These are phyloP conservation scores for Semnornis frantzii DNA, from an alignment of 2,113 vertebrate genomes.

Conservation along the genomic window DNA sequence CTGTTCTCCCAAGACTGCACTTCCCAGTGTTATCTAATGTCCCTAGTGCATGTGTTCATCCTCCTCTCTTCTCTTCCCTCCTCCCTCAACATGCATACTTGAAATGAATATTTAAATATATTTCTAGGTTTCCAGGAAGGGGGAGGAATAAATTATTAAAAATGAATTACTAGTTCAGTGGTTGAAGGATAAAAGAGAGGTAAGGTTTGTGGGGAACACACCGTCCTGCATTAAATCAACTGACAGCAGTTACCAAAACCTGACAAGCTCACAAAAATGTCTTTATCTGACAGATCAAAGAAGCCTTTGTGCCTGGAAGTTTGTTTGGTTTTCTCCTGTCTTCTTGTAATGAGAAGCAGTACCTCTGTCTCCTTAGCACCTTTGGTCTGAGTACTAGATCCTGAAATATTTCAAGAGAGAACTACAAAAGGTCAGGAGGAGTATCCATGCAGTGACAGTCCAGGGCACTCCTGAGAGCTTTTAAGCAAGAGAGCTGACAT, in stretches of 20 bases:
- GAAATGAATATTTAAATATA: constrained; percentile 5
- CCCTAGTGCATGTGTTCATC: background rate
- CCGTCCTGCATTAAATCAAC: background rate
- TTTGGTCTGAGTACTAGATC: background rate
- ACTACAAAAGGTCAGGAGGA: background rate
- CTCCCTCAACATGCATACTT: background rate
- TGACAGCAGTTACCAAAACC: background rate
- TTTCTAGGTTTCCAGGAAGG: constrained; percentile 9
- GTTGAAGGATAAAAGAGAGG: background rate
- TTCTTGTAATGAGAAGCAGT: background rate
- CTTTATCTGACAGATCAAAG: constrained; percentile 2
- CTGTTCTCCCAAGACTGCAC: background rate
- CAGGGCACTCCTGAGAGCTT: background rate
- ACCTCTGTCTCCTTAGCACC: background rate
- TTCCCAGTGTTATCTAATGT: background rate
- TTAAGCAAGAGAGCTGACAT: background rate
- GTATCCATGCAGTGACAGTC: background rate
- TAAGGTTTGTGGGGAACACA: background rate
- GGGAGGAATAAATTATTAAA: constrained; percentile 24
- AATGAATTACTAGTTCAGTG: background rate
- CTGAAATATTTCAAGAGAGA: background rate
- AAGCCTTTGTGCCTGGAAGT: background rate
- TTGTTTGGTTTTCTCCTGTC: background rate
- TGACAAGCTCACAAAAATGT: background rate
- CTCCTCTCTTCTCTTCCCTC: background rate